A percentile compares a stretch with the other conserved stretches of the same genome.
These are phyloP conservation scores for Itoplectis maculator DNA, from an alignment of 2,888 invertebrate genomes.

Conservation along the genomic window DNA sequence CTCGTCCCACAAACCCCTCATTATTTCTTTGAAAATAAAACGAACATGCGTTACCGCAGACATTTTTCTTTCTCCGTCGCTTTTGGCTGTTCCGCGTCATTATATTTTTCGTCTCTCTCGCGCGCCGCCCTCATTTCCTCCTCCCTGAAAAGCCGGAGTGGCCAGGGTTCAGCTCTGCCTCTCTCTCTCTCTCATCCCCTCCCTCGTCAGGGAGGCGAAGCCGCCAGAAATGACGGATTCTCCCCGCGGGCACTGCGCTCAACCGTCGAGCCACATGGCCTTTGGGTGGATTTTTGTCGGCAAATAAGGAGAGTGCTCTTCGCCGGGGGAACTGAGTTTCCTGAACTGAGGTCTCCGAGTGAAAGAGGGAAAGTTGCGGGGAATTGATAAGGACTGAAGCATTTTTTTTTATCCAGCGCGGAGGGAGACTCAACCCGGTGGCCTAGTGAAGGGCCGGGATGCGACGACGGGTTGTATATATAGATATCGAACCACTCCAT, in stretches of 20 bases:
- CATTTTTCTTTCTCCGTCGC: not conserved
- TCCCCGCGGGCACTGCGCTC: not conserved
- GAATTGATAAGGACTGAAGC: conserved; percentile 8
- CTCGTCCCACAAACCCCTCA: not conserved
- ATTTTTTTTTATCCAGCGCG: not conserved
- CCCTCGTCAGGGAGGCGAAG: no score
- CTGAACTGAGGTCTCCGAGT: not conserved
- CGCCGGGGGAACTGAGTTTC: not conserved
- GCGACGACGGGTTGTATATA: not conserved
- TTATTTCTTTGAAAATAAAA: not conserved
- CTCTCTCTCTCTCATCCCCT: no score
- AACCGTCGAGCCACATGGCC: not conserved
- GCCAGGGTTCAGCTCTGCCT: no score
- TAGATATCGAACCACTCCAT: conserved; percentile 5
- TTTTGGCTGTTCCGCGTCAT: not conserved
- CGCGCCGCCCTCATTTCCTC: not conserved
- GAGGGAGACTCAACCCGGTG: conserved; percentile 4
- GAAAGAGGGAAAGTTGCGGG: not conserved
- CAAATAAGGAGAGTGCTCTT: not conserved
- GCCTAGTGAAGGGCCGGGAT: conserved; percentile 20
- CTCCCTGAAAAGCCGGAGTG: no score
- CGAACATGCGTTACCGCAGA: not conserved
- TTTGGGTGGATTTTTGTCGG: not conserved
- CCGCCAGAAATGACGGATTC: conserved; percentile 5
- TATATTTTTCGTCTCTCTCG: not conserved